phyloP scores from a whole-genome alignment of 2,888 invertebrate species.

The Sicus ferrugineus region DNA sequence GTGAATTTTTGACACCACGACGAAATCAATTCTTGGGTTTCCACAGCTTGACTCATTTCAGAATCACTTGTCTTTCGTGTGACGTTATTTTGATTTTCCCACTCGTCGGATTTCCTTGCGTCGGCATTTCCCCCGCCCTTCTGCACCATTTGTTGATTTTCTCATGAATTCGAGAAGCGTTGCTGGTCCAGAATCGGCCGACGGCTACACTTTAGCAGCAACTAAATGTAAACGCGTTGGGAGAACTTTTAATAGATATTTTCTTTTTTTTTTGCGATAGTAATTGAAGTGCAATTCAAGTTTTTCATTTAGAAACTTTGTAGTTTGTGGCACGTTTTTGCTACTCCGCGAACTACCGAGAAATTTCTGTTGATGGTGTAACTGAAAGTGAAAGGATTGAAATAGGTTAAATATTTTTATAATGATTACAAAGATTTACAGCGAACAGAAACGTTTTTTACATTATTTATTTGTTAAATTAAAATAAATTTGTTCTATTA shows the following conservation, averaged over 20 bases:
- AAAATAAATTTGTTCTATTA: no score
- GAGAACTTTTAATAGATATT: not conserved
- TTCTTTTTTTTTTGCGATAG: not conserved
- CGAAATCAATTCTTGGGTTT: not conserved
- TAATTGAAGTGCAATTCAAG: not conserved
- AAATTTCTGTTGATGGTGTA: no score
- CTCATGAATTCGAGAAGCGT: not conserved
- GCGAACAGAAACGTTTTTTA: no score
- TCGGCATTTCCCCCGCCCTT: not conserved
- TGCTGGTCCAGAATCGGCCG: not conserved
- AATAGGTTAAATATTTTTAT: not conserved
- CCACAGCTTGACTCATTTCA: not conserved
- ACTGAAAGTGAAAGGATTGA: not conserved
- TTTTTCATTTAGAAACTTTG: no score
- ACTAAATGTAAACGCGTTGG: not conserved
- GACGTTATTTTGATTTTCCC: not conserved
- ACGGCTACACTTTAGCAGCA: constrained; percentile 1
- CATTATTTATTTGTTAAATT: no score
- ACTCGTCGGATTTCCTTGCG: not conserved
- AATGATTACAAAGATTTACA: no score
- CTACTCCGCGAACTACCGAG: no score
- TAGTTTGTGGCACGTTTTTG: no score
- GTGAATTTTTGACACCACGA: not conserved
- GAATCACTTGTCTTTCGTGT: not conserved
- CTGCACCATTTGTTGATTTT: not conserved